Conservation (phyloP, 2,113 vertebrate genomes). For the Uropsilus gracilis region DNA sequence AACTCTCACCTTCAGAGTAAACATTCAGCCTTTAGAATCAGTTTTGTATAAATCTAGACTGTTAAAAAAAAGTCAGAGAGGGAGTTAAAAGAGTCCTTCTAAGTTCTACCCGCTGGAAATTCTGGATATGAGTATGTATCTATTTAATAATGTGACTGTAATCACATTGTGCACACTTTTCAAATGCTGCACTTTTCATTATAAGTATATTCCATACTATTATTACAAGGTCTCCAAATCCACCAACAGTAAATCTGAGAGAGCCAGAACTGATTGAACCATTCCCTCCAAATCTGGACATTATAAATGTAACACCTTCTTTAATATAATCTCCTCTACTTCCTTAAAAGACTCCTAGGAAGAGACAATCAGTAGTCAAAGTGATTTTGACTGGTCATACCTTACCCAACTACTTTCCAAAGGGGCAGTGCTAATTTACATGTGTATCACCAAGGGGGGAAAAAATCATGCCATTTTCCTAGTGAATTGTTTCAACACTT, state of each 20-base stretch:
- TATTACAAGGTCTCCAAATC: not conserved
- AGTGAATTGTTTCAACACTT: not conserved
- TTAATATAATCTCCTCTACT: not conserved
- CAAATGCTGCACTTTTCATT: not conserved
- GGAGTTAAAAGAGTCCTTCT: not conserved
- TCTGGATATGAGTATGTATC: not conserved
- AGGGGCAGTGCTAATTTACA: not conserved
- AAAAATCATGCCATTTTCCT: not conserved
- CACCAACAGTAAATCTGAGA: not conserved
- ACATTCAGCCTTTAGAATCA: not conserved
- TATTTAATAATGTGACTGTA: not conserved
- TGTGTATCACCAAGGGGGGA: not conserved
- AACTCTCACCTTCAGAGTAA: not conserved
- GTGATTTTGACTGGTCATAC: not conserved
- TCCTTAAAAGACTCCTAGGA: not conserved
- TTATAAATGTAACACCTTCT: not conserved
- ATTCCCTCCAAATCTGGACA: not conserved
- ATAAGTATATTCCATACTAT: not conserved
- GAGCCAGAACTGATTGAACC: not conserved
- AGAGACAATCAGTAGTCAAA: not conserved
- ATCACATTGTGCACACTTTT: not conserved
- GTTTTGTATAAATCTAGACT: constrained; percentile 1
- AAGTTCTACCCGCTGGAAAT: constrained; percentile 5
- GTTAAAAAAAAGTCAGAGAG: not conserved
- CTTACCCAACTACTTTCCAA: not conserved